Base-by-base conservation (phyloP, 2,113 vertebrate genomes). In the Strigops habroptila region DNA sequence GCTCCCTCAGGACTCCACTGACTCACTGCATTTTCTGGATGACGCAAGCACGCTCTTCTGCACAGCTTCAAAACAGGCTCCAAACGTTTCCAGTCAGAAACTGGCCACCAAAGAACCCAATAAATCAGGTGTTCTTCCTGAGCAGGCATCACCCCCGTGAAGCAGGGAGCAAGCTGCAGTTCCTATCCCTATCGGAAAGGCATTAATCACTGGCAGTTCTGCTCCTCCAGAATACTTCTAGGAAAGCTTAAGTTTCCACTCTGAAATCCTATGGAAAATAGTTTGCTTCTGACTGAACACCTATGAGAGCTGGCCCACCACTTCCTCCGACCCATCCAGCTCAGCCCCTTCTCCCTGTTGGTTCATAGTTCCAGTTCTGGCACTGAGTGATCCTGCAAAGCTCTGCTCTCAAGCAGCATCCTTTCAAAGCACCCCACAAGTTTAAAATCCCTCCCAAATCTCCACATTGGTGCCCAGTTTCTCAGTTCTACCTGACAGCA, bases 11-110 rank as follows among this genome's bases (percentile, higher is more conserved):
- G 98, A 97, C 94, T 44, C 35, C 75, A 51, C 14, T 97, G 97
- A 98, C 97, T 98, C 96, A 97, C 84, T 93, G 97, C 95, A 90
- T 97, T 97, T 97, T 97, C 89, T 68, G 90, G 90, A 96, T 98
- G 98, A 98, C 96, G 97, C 97, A 98, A 97, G 97, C 93, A 86
- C 21, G 55, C 96, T 87, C 88, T 83, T 95, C 97, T 96, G 97
- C 92, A 92, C 93, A 97, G 74, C 96, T 96, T 96, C 97, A 96
- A 97, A 96, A 97, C 95, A 96, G 93, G 51, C 96, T 86, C 93
- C 91, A 92, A 94, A 53, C 57, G 30, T 68, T 91, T 78, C 96
- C 97, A 96, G 94, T 88, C 96, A 76, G 25, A 90, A 79, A 74
- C 43, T 86, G 93, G 91, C 92, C 88, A 79, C 43, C 22, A 69